phyloP scores from a whole-genome alignment of 2,113 vertebrate genomes.

The Oryzias celebensis region DNA sequence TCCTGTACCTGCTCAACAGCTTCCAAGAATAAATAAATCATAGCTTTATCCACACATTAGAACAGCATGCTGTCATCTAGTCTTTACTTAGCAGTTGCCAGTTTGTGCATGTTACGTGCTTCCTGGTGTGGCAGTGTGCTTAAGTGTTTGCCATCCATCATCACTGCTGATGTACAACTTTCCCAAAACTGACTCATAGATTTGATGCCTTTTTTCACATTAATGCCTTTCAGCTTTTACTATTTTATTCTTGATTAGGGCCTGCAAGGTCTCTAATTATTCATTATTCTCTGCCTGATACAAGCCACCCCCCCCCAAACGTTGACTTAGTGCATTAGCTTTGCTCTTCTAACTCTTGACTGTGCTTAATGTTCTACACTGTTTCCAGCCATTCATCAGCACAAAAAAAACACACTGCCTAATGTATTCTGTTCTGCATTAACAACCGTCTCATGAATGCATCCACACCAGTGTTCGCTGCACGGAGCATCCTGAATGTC shows the following conservation, averaged over 20 bases:
- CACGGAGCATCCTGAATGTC: conserved; percentile 42
- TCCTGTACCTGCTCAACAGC: conserved; percentile 27
- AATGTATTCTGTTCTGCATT: conserved; percentile 40
- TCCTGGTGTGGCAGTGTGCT: conserved; percentile 3
- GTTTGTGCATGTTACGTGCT: neutral
- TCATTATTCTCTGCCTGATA: conserved; percentile 9
- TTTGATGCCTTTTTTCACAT: conserved; percentile 40
- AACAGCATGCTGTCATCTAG: conserved; percentile 15
- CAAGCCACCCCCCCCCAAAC: neutral
- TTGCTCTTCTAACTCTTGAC: conserved; percentile 6
- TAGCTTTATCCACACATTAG: conserved; percentile 17
- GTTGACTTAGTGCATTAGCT: neutral
- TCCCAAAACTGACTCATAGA: conserved; percentile 40
- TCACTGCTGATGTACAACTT: conserved; percentile 25
- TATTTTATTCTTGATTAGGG: conserved; percentile 10
- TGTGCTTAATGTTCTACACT: conserved; percentile 12
- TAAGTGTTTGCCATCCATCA: conserved; percentile 31
- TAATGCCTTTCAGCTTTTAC: conserved; percentile 28
- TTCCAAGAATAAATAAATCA: conserved; percentile 34
- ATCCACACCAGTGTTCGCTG: conserved; percentile 26
- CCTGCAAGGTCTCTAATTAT: conserved; percentile 23
- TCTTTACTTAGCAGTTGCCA: conserved; percentile 32
- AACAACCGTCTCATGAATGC: conserved; percentile 31
- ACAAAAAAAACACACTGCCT: conserved; percentile 10
- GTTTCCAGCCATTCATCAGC: conserved; percentile 27